Conservation (phyloP, 2,797 vertebrate genomes). For the Coluber constrictor region DNA sequence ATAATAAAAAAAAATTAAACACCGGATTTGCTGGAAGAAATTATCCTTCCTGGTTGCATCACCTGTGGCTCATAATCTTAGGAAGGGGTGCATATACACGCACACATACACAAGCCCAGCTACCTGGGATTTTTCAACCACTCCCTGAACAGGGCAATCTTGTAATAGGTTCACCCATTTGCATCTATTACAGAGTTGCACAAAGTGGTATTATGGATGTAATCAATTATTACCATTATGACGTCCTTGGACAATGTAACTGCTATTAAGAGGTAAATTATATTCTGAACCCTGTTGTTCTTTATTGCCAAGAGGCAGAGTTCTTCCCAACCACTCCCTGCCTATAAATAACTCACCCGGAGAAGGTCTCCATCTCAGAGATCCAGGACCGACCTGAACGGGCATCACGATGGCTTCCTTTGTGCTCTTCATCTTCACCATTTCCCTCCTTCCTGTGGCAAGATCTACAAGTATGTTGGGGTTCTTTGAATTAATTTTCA, state of each 20-base stretch:
- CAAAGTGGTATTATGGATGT: neutral
- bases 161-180: neutral
- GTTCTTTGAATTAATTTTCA: neutral
- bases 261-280: neutral
- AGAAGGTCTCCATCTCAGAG: neutral
- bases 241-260: neutral
- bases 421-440: neutral
- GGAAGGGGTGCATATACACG: too few relatives aligned
- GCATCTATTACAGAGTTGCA: neutral
- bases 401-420: neutral
- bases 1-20: too few relatives aligned
- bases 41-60: neutral
- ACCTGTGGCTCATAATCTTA: neutral
- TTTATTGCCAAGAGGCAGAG: neutral
- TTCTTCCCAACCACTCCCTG: neutral
- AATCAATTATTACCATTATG: neutral
- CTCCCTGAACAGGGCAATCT: neutral
- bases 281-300: neutral
- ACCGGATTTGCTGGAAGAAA: neutral
- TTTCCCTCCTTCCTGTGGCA: neutral
- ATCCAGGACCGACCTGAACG: neutral
- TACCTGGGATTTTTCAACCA: neutral
- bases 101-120: accelerated
- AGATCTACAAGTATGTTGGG: neutral
- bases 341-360: neutral